phyloP scores from a whole-genome alignment of 2,797 vertebrate species.

The Amblyraja radiata region DNA sequence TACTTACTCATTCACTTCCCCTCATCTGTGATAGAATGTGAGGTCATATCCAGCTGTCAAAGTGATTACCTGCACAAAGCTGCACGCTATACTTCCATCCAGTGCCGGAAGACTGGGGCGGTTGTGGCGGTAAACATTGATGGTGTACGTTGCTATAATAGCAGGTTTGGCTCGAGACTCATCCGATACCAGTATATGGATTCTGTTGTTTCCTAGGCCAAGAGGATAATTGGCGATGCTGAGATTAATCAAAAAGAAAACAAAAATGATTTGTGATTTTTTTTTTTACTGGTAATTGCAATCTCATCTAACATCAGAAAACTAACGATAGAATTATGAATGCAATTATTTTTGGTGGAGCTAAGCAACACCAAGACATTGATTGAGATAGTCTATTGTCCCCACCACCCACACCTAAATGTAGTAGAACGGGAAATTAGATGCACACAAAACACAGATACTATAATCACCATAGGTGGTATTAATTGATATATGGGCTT shows the following conservation, averaged over 20 bases:
- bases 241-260: constrained; percentile 39
- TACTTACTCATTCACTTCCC: neutral
- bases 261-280: neutral
- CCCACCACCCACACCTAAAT: too few species aligned
- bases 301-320: neutral
- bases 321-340: neutral
- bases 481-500: too few species aligned
- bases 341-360: neutral
- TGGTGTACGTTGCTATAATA: constrained; percentile 70
- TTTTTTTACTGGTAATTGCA: neutral
- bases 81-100: constrained; percentile 76
- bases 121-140: constrained; percentile 76
- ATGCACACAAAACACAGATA: too few species aligned
- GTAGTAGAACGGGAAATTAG: too few species aligned
- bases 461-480: too few species aligned
- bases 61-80: constrained; percentile 76
- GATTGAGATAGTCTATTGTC: too few species aligned
- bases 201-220: constrained; percentile 76
- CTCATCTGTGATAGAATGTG: neutral
- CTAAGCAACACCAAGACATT: too few species aligned
- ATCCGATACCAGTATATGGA: constrained; percentile 70
- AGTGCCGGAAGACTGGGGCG: constrained; percentile 86
- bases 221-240: constrained; percentile 75
- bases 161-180: constrained; percentile 50
- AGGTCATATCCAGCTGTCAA: neutral